These are phyloP conservation scores for Netelia melanura DNA, from an alignment of 2,888 invertebrate species.

Conservation along the genomic window DNA sequence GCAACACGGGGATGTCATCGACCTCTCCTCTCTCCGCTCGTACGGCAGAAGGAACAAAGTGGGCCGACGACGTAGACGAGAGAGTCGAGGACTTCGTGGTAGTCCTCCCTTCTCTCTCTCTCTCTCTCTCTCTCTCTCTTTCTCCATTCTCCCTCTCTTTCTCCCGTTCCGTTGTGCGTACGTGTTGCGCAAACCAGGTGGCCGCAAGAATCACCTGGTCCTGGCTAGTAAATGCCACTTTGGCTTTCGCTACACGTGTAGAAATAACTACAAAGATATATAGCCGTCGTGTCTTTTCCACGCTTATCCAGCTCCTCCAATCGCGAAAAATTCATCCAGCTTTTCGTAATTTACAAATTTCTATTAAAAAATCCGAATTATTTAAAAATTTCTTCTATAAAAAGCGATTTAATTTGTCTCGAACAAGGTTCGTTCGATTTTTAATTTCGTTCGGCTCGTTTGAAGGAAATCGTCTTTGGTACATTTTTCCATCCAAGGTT, in stretches of 20 bases:
- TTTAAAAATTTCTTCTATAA: neutral
- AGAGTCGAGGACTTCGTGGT: slow-evolving; percentile 44
- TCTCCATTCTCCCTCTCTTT: neutral
- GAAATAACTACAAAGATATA: slow-evolving; percentile 14
- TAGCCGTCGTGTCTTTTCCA: neutral
- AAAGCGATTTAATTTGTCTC: too few relatives aligned
- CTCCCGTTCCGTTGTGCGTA: neutral
- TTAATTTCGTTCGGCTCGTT: too few relatives aligned
- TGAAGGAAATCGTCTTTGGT: too few relatives aligned
- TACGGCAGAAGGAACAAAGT: slow-evolving; percentile 55
- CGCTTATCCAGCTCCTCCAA: neutral
- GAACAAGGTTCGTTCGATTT: too few relatives aligned
- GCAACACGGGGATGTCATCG: slow-evolving; percentile 65
- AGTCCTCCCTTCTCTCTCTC: slow-evolving; percentile 11
- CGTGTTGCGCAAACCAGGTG: slow-evolving; percentile 66
- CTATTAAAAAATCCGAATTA: neutral
- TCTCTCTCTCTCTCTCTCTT: neutral
- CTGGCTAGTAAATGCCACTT: slow-evolving; percentile 57
- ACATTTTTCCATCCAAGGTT: too few relatives aligned
- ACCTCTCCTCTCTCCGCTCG: slow-evolving; percentile 53
- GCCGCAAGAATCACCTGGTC: slow-evolving; percentile 67
- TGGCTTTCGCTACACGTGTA: slow-evolving; percentile 57
- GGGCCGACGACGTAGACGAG: slow-evolving; percentile 52
- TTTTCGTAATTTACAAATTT: neutral
- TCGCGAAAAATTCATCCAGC: neutral